These are phyloP conservation scores for Criorhina ranunculi DNA, from an alignment of 2,888 invertebrate genomes.

Conservation along the genomic window DNA sequence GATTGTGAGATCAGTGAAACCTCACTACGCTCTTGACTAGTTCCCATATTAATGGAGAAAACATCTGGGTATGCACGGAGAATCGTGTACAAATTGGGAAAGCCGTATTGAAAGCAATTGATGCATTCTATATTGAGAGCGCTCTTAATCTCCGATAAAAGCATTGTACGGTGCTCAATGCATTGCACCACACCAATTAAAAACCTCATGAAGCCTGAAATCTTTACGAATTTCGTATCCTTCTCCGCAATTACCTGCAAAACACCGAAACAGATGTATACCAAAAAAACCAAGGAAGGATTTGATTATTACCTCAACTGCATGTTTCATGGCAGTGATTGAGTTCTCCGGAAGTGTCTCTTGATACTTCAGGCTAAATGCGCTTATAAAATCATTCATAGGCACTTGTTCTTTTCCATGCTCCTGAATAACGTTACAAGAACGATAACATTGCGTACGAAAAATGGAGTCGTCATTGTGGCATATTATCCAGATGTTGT, in stretches of 20 bases:
- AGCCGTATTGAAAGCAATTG: slow-evolving; percentile 77
- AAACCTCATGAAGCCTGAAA: slow-evolving; percentile 82
- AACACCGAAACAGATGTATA: not conserved
- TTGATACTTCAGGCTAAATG: slow-evolving; percentile 80
- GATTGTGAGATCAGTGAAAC: slow-evolving; percentile 80
- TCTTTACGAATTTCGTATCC: slow-evolving; percentile 79
- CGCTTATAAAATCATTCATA: slow-evolving; percentile 80
- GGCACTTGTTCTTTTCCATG: slow-evolving; percentile 77
- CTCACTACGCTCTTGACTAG: slow-evolving; percentile 82
- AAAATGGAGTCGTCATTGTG: slow-evolving; percentile 82
- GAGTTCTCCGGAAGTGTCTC: slow-evolving; percentile 79
- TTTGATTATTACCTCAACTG: slow-evolving; percentile 80
- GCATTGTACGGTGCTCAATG: slow-evolving; percentile 81
- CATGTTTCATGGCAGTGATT: slow-evolving; percentile 83
- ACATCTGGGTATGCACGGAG: slow-evolving; percentile 82
- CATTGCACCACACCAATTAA: slow-evolving; percentile 81
- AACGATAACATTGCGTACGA: slow-evolving; percentile 82
- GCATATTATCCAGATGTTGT: slow-evolving; percentile 82
- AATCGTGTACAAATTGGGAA: slow-evolving; percentile 82
- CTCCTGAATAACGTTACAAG: slow-evolving; percentile 80
- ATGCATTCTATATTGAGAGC: slow-evolving; percentile 79
- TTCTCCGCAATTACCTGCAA: slow-evolving; percentile 80
- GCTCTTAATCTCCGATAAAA: slow-evolving; percentile 82
- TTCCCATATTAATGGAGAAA: slow-evolving; percentile 80
- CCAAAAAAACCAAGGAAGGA: not conserved